These are phyloP conservation scores for Drosophila bifasciata DNA, from an alignment of 1,140 invertebrate species.

Conservation along the genomic window DNA sequence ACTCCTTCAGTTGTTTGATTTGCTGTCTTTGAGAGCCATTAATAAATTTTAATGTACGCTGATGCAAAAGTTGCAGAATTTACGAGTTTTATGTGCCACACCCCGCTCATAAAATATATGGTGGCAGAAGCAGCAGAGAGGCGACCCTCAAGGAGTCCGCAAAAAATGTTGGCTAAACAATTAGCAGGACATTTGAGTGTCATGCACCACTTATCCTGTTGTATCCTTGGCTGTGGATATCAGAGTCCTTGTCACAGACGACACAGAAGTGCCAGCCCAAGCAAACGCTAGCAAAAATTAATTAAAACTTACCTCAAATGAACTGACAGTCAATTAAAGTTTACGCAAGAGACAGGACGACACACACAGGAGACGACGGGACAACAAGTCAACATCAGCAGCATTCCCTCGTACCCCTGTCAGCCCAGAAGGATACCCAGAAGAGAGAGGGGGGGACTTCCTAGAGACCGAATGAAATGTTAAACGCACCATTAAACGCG, in stretches of 20 bases:
- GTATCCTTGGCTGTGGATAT: too few species aligned
- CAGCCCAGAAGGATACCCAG: not conserved
- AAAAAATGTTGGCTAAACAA: conserved; percentile 44
- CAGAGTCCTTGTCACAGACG: conserved; percentile 16
- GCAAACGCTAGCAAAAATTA: conserved; percentile 58
- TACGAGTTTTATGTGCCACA: not conserved
- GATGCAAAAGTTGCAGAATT: conserved; percentile 1
- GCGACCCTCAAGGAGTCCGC: not conserved
- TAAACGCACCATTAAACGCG: conserved; percentile 73
- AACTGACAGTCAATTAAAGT: conserved; percentile 79
- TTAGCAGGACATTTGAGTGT: conserved; percentile 45
- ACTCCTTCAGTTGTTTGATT: too few species aligned
- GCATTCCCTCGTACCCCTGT: not conserved
- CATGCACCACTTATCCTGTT: conserved; percentile 21
- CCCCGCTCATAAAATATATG: not conserved
- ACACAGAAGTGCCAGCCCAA: conserved; percentile 11
- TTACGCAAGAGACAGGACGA: conserved; percentile 62
- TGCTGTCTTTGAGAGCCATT: not conserved
- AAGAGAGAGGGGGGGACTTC: not conserved
- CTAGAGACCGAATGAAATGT: conserved; percentile 54
- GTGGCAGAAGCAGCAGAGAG: too few species aligned
- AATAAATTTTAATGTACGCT: conserved; percentile 1
- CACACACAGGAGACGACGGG: conserved; percentile 26
- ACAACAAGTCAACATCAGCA: conserved; percentile 35
- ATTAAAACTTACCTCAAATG: conserved; percentile 77